These are phyloP conservation scores for Desoria tigrina DNA, from an alignment of 2,888 invertebrate genomes.

Conservation along the genomic window DNA sequence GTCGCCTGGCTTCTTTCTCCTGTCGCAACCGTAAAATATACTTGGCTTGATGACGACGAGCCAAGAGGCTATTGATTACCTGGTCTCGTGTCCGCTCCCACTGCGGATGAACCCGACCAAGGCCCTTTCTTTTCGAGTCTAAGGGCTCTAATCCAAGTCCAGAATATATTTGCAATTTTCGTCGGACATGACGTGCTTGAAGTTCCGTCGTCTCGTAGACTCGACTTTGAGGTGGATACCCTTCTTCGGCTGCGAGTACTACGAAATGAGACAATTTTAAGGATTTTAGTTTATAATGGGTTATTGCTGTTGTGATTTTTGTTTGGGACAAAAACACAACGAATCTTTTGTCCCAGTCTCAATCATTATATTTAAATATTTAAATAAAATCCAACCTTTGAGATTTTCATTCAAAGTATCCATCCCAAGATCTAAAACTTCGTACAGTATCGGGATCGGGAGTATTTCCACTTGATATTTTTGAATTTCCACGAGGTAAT, in stretches of 20 bases:
- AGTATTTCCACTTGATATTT: conserved; percentile 27
- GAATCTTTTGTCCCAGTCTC: no score
- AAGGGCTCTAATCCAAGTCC: conserved; percentile 31
- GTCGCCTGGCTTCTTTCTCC: conserved; percentile 8
- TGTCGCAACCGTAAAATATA: background rate
- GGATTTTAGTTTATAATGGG: no score
- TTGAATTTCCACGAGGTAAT: conserved; percentile 36
- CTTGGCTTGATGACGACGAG: background rate
- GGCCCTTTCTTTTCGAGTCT: conserved; percentile 22
- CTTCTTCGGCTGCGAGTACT: conserved; percentile 18
- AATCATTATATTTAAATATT: no score
- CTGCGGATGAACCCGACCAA: conserved; percentile 23
- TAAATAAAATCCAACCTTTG: conserved; percentile 17
- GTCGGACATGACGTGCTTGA: conserved; percentile 20
- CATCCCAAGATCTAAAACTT: conserved; percentile 36
- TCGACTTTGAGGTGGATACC: conserved; percentile 25
- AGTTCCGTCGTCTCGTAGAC: conserved; percentile 28
- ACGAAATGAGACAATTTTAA: no score
- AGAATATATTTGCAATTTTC: conserved; percentile 33
- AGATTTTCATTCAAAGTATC: conserved; percentile 33
- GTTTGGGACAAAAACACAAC: background rate
- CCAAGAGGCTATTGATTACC: conserved; percentile 10
- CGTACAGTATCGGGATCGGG: conserved; percentile 38
- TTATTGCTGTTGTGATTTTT: background rate
- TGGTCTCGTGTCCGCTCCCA: conserved; percentile 33